Evolutionary conservation across 2,113 vertebrate species (phyloP).

Genomic region (Talpa occidentalis): DNA sequence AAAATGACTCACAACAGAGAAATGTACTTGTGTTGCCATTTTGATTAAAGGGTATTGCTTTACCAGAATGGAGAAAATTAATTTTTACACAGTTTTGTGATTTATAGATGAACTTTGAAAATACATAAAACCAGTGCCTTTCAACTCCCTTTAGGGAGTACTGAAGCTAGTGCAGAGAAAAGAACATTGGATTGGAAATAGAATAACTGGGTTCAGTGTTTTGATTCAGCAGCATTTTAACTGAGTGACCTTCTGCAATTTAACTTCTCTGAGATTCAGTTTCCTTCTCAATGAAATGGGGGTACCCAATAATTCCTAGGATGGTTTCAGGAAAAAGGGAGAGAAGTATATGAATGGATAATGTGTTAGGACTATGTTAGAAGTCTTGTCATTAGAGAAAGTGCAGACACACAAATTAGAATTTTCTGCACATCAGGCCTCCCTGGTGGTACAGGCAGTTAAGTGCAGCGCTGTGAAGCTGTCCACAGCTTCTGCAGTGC

Average conservation of each 20-base stretch:
- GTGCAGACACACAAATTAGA: neutral
- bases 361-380: accelerated
- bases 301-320: neutral
- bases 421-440: neutral
- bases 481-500: too few relatives aligned
- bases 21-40: neutral
- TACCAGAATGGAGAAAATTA: neutral
- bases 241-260: neutral
- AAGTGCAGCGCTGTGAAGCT: too few relatives aligned
- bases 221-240: neutral
- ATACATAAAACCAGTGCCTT: neutral
- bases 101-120: neutral
- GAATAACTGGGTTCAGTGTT: neutral
- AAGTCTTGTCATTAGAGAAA: neutral
- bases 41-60: neutral
- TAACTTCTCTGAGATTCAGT: neutral
- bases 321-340: neutral
- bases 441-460: too few relatives aligned
- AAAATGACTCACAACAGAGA: neutral
- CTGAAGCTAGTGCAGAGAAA: neutral
- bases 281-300: neutral
- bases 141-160: neutral
- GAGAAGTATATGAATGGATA: neutral
- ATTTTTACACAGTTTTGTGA: neutral
- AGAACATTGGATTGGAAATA: neutral